phyloP scores from a whole-genome alignment of 2,888 invertebrate species.

The Seladonia tumulorum region DNA sequence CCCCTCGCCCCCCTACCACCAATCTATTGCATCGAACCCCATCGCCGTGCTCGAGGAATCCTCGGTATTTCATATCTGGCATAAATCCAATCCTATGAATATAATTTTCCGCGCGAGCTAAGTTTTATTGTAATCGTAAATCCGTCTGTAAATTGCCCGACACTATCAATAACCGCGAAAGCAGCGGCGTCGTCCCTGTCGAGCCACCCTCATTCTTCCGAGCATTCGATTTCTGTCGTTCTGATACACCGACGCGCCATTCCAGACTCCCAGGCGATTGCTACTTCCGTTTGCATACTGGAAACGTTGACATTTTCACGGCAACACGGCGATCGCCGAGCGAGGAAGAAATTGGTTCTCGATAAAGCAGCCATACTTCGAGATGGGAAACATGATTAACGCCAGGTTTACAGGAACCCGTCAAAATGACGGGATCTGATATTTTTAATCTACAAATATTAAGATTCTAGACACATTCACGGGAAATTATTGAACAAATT shows the following conservation, averaged over 20 bases:
- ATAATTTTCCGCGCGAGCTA: constrained; percentile 82
- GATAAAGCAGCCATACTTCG: not conserved
- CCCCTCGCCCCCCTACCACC: not conserved
- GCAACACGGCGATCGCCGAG: not conserved
- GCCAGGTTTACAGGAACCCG: too few relatives aligned
- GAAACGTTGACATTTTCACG: not conserved
- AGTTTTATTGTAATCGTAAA: constrained; percentile 84
- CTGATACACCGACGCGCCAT: not conserved
- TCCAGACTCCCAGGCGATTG: not conserved
- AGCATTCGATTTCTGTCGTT: constrained; percentile 25
- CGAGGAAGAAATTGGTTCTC: constrained; percentile 18
- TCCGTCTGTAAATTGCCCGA: constrained; percentile 81
- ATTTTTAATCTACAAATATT: too few relatives aligned
- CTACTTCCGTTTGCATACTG: not conserved
- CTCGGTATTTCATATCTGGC: constrained; percentile 82
- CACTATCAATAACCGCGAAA: constrained; percentile 81
- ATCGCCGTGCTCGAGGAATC: constrained; percentile 42
- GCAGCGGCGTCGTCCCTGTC: constrained; percentile 49
- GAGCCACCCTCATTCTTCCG: constrained; percentile 26
- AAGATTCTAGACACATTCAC: too few relatives aligned
- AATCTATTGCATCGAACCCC: constrained; percentile 48
- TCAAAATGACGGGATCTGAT: too few relatives aligned
- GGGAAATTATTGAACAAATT: too few relatives aligned
- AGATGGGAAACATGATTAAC: not conserved
- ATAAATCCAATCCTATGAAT: constrained; percentile 83